Percentiles rank a stretch among this genome's conserved stretches.
Evolutionary conservation across 2,888 invertebrate species (phyloP).

Genomic region (Autographa pulchrina): DNA sequence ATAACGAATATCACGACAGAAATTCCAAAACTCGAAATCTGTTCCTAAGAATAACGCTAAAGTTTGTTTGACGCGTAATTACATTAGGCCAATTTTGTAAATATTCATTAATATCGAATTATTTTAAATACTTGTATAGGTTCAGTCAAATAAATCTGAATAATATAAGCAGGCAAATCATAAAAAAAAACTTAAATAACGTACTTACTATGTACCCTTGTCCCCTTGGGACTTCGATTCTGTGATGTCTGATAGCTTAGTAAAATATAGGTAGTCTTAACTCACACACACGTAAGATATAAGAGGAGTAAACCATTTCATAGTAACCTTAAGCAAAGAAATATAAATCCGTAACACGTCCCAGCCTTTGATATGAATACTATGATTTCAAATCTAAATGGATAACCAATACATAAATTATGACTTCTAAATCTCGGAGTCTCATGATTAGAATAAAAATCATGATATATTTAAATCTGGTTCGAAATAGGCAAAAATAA

Average conservation of each 20-base stretch:
- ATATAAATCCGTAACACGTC: neutral
- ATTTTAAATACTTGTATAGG: slow-evolving; percentile 49
- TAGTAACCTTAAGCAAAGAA: neutral
- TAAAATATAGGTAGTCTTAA: neutral
- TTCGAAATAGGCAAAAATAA: neutral
- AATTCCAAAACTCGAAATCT: slow-evolving; percentile 25
- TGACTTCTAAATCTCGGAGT: neutral
- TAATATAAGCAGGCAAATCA: slow-evolving; percentile 28
- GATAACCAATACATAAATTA: slow-evolving; percentile 8
- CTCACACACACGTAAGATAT: neutral
- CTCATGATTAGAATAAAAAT: neutral
- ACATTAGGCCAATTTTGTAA: slow-evolving; percentile 43
- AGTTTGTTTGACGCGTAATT: slow-evolving; percentile 39
- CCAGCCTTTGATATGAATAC: neutral
- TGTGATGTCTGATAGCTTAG: neutral
- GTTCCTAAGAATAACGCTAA: slow-evolving; percentile 19
- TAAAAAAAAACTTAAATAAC: slow-evolving; percentile 31
- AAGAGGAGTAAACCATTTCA: neutral
- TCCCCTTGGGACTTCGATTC: neutral
- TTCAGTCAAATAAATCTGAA: slow-evolving; percentile 41
- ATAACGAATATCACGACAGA: slow-evolving; percentile 13
- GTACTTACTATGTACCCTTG: neutral
- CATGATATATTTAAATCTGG: neutral
- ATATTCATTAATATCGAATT: slow-evolving; percentile 51
- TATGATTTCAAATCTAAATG: neutral